These are phyloP conservation scores for Anguilla marmorata DNA, from an alignment of 2,797 vertebrate genomes.

Conservation along the genomic window DNA sequence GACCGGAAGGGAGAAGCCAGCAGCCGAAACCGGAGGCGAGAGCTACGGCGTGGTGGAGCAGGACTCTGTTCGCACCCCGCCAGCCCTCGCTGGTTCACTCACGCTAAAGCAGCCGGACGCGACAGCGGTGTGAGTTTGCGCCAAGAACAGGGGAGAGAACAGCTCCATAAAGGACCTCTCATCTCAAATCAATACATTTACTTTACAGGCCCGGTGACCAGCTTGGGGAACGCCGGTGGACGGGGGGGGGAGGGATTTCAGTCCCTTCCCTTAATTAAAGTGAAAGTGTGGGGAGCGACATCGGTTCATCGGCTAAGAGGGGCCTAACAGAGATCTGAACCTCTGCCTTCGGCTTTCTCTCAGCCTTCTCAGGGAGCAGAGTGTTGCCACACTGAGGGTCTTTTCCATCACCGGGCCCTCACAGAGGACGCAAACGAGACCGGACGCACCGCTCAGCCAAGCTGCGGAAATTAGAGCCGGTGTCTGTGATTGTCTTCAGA, in stretches of 20 bases:
- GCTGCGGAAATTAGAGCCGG: not conserved
- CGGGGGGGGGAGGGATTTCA: constrained; percentile 21
- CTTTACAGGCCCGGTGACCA: constrained; percentile 31
- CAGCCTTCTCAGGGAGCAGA: not conserved
- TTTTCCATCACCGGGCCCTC: constrained; percentile 22
- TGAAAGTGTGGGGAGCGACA: constrained; percentile 22
- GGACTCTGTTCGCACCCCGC: constrained; percentile 73
- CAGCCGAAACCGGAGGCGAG: constrained; percentile 66
- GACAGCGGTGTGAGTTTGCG: constrained; percentile 38
- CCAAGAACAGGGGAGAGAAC: constrained; percentile 39
- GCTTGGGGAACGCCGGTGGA: constrained; percentile 36
- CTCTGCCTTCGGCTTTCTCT: constrained; percentile 9
- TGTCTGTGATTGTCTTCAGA: not conserved
- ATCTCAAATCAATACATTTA: constrained; percentile 47
- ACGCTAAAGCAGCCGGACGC: constrained; percentile 50
- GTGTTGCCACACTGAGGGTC: constrained; percentile 23
- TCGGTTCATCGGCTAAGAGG: constrained; percentile 27
- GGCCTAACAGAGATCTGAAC: constrained; percentile 11
- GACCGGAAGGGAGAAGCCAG: not conserved
- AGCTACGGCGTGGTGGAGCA: constrained; percentile 65
- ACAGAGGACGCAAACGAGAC: constrained; percentile 25
- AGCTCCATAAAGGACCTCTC: constrained; percentile 43
- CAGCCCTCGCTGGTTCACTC: constrained; percentile 60
- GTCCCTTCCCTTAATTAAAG: constrained; percentile 34
- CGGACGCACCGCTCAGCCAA: constrained; percentile 5